Evolutionary conservation across 2,113 vertebrate species (phyloP).

Genomic region (Albula goreensis): DNA sequence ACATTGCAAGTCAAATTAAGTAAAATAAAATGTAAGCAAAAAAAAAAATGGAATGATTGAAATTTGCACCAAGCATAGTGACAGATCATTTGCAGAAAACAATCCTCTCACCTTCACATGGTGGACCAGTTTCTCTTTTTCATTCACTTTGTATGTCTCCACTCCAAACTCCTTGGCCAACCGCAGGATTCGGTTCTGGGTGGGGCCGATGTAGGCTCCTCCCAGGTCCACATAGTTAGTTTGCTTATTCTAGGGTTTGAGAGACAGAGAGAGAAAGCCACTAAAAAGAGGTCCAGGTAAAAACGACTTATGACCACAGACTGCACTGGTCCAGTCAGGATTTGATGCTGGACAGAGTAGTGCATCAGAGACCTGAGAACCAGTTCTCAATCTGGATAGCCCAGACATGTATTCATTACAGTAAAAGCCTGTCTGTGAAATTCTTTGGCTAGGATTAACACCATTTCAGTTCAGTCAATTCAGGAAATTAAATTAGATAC

Average conservation of each 20-base stretch:
- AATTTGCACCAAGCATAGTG: no score
- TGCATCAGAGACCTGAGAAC: neutral
- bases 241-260: slow-evolving; percentile 81
- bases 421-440: no score
- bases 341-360: no score
- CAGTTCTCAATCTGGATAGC: neutral
- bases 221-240: slow-evolving; percentile 94
- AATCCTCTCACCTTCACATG: slow-evolving; percentile 84
- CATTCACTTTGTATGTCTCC: slow-evolving; percentile 94
- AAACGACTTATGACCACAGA: neutral
- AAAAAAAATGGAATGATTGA: no score
- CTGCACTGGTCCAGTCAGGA: no score
- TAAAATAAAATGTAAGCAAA: no score
- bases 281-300: neutral
- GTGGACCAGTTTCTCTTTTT: slow-evolving; percentile 81
- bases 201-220: slow-evolving; percentile 92
- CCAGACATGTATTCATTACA: no score
- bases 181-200: slow-evolving; percentile 90
- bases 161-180: slow-evolving; percentile 86
- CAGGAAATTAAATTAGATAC: no score
- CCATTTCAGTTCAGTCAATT: no score
- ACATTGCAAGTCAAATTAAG: no score
- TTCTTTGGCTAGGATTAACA: no score
- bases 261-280: neutral
- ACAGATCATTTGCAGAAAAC: no score